phyloP scores from a whole-genome alignment of 2,113 vertebrate species.

The Nasalis larvatus region DNA sequence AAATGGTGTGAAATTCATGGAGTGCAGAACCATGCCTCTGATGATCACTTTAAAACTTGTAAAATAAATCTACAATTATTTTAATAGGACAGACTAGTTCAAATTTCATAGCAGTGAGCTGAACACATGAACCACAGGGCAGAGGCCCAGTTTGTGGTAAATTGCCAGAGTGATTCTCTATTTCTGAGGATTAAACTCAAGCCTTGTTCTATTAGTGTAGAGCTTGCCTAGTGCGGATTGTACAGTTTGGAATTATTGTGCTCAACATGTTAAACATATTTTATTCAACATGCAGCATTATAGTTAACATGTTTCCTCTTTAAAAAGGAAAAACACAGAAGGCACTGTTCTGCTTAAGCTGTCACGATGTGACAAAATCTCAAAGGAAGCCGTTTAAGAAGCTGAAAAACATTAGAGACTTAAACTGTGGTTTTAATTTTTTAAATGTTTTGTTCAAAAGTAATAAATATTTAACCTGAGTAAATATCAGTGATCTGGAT shows the following conservation, averaged over 20 bases:
- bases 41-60: slow-evolving; percentile 62
- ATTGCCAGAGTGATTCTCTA: slow-evolving; percentile 34
- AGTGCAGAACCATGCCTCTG: slow-evolving; percentile 47
- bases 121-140: slow-evolving; percentile 47
- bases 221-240: slow-evolving; percentile 53
- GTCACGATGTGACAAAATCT: slow-evolving; percentile 57
- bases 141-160: slow-evolving; percentile 38
- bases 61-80: slow-evolving; percentile 59
- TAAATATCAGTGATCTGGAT: slow-evolving; percentile 61
- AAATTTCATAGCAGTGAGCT: slow-evolving; percentile 57
- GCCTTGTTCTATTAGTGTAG: slow-evolving; percentile 45
- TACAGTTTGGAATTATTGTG: slow-evolving; percentile 67
- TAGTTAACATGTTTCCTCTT: slow-evolving; percentile 65
- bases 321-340: slow-evolving; percentile 71
- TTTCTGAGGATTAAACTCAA: slow-evolving; percentile 65
- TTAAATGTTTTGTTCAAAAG: slow-evolving; percentile 76
- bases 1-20: slow-evolving; percentile 62
- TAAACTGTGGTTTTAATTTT: slow-evolving; percentile 75
- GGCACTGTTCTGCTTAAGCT: slow-evolving; percentile 73
- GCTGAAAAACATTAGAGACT: slow-evolving; percentile 69
- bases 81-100: slow-evolving; percentile 63
- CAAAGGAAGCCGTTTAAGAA: slow-evolving; percentile 60
- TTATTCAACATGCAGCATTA: slow-evolving; percentile 71
- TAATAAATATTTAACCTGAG: slow-evolving; percentile 80
- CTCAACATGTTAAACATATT: slow-evolving; percentile 77